Conservation (phyloP, 2,797 vertebrate genomes). For the Eptatretus atami region DNA sequence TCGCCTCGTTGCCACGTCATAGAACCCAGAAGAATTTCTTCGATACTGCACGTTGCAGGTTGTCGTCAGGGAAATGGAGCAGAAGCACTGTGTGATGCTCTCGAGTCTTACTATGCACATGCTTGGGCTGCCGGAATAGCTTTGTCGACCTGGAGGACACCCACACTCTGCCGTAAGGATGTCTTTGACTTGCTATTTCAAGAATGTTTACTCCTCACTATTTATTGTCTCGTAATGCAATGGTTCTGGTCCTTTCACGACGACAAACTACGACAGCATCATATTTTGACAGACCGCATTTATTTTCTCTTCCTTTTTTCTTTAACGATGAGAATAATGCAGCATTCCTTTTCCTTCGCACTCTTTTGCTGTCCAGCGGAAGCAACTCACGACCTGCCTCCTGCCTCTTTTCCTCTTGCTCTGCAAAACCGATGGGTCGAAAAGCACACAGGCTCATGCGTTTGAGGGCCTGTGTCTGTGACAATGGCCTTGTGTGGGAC, state of each 20-base stretch:
- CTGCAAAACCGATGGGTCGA: not conserved
- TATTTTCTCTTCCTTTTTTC: too few relatives aligned
- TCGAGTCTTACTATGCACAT: not conserved
- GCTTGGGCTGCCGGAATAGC: not conserved
- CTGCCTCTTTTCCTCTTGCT: not conserved
- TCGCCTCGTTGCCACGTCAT: not conserved
- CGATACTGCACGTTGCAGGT: not conserved
- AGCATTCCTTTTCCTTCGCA: not conserved
- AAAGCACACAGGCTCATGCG: not conserved
- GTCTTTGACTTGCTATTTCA: too few relatives aligned
- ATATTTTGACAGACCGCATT: too few relatives aligned
- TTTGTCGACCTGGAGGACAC: not conserved
- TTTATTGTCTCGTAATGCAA: too few relatives aligned
- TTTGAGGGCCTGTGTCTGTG: not conserved
- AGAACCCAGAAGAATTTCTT: not conserved
- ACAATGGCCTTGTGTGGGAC: not conserved
- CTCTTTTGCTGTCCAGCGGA: not conserved
- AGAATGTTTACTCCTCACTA: too few relatives aligned
- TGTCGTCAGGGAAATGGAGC: not conserved
- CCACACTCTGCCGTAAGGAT: not conserved
- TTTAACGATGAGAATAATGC: too few relatives aligned
- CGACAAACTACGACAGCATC: too few relatives aligned
- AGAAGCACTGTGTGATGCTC: not conserved
- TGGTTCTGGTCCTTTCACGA: too few relatives aligned
- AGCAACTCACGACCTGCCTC: constrained; percentile 1